phyloP scores from a whole-genome alignment of 2,888 invertebrate species.

The Lasioglossum morio region DNA sequence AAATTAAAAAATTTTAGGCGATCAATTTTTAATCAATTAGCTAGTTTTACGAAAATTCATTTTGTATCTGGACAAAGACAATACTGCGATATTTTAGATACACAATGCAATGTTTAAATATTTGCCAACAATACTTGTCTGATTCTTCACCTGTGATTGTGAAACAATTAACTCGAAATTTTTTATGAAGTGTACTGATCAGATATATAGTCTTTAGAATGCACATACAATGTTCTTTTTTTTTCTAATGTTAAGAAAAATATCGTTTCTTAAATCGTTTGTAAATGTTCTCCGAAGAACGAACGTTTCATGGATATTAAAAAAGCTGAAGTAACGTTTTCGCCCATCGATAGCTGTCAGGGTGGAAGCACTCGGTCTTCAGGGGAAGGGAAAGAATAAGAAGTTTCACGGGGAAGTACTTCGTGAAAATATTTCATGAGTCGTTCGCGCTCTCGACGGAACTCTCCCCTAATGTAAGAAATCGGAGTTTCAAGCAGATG shows the following conservation, averaged over 20 bases:
- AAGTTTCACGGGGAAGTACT: conserved; percentile 26
- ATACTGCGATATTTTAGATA: too few species aligned
- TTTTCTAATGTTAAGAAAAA: not conserved
- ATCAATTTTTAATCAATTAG: too few species aligned
- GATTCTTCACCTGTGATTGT: too few species aligned
- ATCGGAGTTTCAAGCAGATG: conserved; percentile 55
- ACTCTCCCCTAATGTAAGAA: conserved; percentile 42
- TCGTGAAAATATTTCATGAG: conserved; percentile 47
- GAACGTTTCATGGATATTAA: too few species aligned
- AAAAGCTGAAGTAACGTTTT: not conserved
- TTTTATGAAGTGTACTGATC: too few species aligned
- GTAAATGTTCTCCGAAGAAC: not conserved
- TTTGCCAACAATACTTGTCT: too few species aligned
- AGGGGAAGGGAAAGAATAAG: not conserved
- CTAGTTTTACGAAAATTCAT: too few species aligned
- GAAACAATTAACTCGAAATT: too few species aligned
- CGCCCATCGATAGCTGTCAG: not conserved
- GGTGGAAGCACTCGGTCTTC: not conserved
- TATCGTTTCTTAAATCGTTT: not conserved
- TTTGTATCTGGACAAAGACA: too few species aligned
- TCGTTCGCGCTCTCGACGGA: conserved; percentile 16
- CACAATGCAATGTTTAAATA: too few species aligned
- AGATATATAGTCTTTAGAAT: not conserved
- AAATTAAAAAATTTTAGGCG: too few species aligned
- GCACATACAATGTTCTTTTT: not conserved